A percentile compares a stretch with the other conserved stretches of the same genome.
Evolutionary conservation across 35 echinoderm and acorn worm genomes (phyloP).

Genomic region (Patiria miniata): DNA sequence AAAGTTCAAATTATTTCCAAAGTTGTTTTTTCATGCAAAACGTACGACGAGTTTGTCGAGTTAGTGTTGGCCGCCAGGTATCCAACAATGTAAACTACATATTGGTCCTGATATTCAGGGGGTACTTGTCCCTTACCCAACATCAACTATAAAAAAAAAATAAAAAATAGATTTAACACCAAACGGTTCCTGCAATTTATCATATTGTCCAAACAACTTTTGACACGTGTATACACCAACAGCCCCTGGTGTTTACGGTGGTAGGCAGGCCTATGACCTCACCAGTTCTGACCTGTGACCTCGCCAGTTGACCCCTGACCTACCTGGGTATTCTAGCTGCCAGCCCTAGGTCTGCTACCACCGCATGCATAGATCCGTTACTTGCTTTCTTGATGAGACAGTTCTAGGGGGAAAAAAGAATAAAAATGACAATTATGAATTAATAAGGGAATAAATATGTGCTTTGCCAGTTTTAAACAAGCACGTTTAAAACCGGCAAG

Average conservation of each 20-base stretch:
- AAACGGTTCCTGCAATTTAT: too few species aligned
- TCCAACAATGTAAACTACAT: too few species aligned
- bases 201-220: background rate
- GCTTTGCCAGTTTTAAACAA: too few species aligned
- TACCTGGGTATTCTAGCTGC: slow-evolving; percentile 37
- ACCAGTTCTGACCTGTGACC: background rate
- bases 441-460: too few species aligned
- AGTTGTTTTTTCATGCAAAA: too few species aligned
- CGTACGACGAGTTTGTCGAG: too few species aligned
- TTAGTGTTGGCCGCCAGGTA: too few species aligned
- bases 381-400: slow-evolving; percentile 52
- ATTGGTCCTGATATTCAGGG: too few species aligned
- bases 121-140: slow-evolving; percentile 14
- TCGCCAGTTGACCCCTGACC: background rate
- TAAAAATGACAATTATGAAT: background rate
- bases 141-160: background rate
- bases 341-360: slow-evolving; percentile 66
- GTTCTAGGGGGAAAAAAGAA: slow-evolving; percentile 40
- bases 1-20: too few species aligned
- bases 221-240: background rate
- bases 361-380: slow-evolving; percentile 36
- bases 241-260: background rate
- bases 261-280: background rate
- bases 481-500: too few species aligned
- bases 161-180: background rate